Evolutionary conservation across 2,797 vertebrate genomes (phyloP), one percentile per base, ranked within the genome.

Genomic region (Hippocampus kuda): DNA sequence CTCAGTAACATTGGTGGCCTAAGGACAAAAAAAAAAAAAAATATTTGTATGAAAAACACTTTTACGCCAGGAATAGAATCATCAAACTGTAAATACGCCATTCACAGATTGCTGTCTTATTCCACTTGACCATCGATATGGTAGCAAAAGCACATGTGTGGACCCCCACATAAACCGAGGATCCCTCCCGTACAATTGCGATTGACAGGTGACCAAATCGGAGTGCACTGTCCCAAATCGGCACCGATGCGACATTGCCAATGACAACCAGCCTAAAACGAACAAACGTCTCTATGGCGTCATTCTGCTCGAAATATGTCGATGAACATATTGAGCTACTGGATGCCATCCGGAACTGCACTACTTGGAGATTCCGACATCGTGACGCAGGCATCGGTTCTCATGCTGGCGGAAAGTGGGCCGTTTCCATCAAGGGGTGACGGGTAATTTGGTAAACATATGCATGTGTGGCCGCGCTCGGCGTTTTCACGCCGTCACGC

Each of bases 301-400:
- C 30, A 61, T 61, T 61, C 59, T 22, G 16, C 30, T 20, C 56
- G 51, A 70, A 74, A 68, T 20, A 68, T 77, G 77, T 74, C 71
- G 75, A 79, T 79, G 72, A 86, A 82, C 84, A 85, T 81, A 82
- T 77, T 82, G 80, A 71, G 79, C 75, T 72, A 0, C 44, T 79
- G 80, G 77, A 85, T 64, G 49, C 70, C 65, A 77, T 79, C 78
- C 81, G 85, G 74, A 69, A 68, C 53, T 46, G 26, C 71, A 77
- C 70, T 75, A 75, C 83, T 84, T 79, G 72, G 75, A 77, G 71
- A 65, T 78, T 64, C 70, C 20, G 48, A 69, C 65, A 65, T 38
- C 76, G 69, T 26, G 65, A 4, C 1, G 18, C 66, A 73, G 59
- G 64, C 65, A 53, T 70, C 66, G 53, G 62, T 48, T 24, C 22